Percentiles rank a stretch among this genome's conserved stretches.
phyloP scores from a whole-genome alignment of 2,797 vertebrate species.

The Tokudaia tokunoshimensis region DNA sequence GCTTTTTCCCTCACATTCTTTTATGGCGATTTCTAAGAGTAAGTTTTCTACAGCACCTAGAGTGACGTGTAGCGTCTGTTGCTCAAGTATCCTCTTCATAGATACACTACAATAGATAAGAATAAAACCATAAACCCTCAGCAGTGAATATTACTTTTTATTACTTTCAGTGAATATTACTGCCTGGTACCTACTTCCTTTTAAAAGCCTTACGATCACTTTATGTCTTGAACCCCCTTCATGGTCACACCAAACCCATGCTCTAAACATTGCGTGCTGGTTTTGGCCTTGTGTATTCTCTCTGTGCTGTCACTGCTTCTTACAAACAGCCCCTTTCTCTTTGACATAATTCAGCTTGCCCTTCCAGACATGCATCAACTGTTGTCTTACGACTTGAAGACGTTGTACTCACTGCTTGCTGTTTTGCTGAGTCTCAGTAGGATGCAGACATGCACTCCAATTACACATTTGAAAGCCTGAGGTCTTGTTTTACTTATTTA shows the following conservation, averaged over 20 bases:
- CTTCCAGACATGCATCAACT: neutral
- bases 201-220: neutral
- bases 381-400: neutral
- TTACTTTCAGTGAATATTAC: neutral
- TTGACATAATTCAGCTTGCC: neutral
- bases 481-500: neutral
- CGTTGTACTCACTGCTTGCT: neutral
- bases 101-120: neutral
- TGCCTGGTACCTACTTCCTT: neutral
- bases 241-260: neutral
- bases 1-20: neutral
- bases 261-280: neutral
- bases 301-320: neutral
- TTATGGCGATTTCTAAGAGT: neutral
- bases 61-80: neutral
- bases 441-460: neutral
- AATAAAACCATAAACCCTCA: neutral
- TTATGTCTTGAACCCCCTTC: neutral
- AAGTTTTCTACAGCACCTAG: neutral
- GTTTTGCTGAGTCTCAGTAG: conserved; percentile 1
- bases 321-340: neutral
- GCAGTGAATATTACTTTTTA: no score
- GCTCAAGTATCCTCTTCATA: neutral
- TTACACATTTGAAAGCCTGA: neutral
- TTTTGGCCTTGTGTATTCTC: neutral